phyloP scores from a whole-genome alignment of 2,113 vertebrate species.

The Procavia capensis region DNA sequence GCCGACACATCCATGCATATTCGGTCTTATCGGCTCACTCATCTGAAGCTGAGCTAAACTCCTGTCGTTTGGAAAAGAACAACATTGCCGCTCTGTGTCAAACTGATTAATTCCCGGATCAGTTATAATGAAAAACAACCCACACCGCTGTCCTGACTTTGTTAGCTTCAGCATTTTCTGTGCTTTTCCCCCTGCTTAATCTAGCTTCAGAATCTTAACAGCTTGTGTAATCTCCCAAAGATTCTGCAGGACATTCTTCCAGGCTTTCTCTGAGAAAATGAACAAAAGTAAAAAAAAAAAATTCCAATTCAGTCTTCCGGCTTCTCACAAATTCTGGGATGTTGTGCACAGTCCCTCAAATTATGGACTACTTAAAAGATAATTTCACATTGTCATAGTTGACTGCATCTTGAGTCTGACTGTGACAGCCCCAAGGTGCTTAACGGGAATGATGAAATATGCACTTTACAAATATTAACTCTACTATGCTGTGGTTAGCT shows the following conservation, averaged over 20 bases:
- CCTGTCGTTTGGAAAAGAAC: background rate
- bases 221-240: conserved; percentile 7
- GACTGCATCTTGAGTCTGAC: background rate
- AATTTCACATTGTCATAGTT: background rate
- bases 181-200: conserved; percentile 13
- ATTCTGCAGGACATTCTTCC: background rate
- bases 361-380: background rate
- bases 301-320: background rate
- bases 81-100: background rate
- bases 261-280: conserved; percentile 14
- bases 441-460: background rate
- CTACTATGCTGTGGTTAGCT: no score
- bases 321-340: conserved; percentile 1
- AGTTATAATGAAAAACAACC: conserved; percentile 32
- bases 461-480: background rate
- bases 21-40: background rate
- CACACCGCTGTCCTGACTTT: background rate
- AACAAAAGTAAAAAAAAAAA: background rate
- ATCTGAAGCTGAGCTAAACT: background rate
- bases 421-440: background rate
- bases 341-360: background rate
- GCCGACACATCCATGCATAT: accelerated
- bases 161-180: background rate
- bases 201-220: conserved; percentile 41
- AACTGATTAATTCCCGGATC: conserved; percentile 17